Evolutionary conservation across 1,140 invertebrate species (phyloP), one percentile per base, ranked within the genome.

Genomic region (Centruroides sculpturatus): DNA sequence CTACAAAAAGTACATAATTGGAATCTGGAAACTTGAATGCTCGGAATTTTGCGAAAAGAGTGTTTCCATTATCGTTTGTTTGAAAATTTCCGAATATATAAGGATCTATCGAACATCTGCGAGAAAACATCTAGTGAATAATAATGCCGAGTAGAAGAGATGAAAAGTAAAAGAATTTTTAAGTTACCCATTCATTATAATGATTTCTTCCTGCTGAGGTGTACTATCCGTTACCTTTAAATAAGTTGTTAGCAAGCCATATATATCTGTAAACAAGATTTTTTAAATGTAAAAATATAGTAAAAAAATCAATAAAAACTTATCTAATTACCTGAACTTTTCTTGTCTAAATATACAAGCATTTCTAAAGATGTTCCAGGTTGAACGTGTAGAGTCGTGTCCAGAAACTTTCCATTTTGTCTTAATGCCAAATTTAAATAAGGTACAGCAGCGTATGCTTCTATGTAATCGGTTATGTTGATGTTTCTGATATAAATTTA

Each of bases 11-110:
- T 3, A 95, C 89, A 69, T 91, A 93, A 13, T 85, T 90, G 4
- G 88, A 89, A 69, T 93, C 90, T 1, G 90, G 90, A 73, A 94
- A 95, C 59, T 94, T 94, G 76, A 94, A 94, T 9, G 91, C 90
- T 64, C 87, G 79, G 74, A 67, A 67, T 75, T 90, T 89, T 8
- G 90, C 89, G 9, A 82, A 82, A 55, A 93, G 74, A 65, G 85
- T 84, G 71, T 92, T 87, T 0, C 89, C 90, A 35, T 55, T 58
- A 70, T 91, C 84, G 0, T 82, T 75, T 0, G 89, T 90, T 67
- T 88, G 81, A 76, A 94, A 94, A 74, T 94, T 93, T 68, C 92
- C 89, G 70, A 94, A 94, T 8, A 94, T 75, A 70, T 90, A 92
- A 0, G 89, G 87, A 76, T 94, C 90, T 12, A 93, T 85, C 1